These are phyloP conservation scores for Plecotus auritus DNA, from an alignment of 2,113 vertebrate species.

Conservation along the genomic window DNA sequence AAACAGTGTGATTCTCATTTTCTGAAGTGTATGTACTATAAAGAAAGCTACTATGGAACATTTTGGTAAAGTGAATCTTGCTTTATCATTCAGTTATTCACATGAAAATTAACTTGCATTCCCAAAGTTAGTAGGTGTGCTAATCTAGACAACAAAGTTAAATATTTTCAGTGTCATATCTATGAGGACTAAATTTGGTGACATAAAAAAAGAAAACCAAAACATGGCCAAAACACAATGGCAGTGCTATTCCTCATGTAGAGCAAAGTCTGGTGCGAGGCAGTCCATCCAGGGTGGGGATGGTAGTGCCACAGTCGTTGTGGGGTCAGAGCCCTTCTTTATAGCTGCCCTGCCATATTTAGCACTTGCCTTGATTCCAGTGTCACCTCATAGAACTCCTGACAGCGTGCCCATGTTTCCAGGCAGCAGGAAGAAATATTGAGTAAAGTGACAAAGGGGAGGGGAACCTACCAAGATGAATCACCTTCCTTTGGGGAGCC, in stretches of 20 bases:
- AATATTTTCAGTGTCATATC: background rate
- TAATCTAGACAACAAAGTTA: background rate
- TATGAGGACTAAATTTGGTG: background rate
- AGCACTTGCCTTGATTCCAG: background rate
- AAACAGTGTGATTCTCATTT: background rate
- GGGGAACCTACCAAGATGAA: background rate
- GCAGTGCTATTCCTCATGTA: background rate
- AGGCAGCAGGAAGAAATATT: background rate
- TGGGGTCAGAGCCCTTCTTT: background rate
- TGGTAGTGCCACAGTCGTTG: too few relatives aligned
- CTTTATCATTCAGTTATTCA: background rate
- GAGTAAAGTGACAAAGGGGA: background rate
- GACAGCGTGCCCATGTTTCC: background rate
- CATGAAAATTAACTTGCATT: background rate
- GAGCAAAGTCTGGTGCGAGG: background rate
- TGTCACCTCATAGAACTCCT: background rate
- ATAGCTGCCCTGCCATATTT: background rate
- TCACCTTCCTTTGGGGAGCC: background rate
- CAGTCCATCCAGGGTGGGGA: background rate
- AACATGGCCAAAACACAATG: background rate
- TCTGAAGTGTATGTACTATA: background rate
- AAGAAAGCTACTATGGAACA: background rate
- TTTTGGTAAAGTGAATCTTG: background rate
- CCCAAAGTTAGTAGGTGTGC: background rate
- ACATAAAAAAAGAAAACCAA: background rate